Conservation (phyloP, 2,888 invertebrate genomes). For the Pegoplata infirma region DNA sequence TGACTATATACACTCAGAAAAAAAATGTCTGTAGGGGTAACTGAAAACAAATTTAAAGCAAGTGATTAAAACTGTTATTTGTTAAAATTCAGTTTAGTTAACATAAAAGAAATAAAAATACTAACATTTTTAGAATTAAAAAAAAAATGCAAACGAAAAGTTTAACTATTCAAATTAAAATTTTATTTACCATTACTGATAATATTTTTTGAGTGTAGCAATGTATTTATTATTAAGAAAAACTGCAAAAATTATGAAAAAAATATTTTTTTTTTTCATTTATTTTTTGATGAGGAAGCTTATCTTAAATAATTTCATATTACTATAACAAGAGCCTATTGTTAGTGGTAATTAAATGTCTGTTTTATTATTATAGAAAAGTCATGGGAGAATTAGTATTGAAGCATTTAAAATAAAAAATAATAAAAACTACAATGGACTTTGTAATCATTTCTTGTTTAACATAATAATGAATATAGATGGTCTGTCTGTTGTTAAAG, state of each 20-base stretch:
- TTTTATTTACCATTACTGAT: too few relatives aligned
- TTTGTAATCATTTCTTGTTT: conserved; percentile 19
- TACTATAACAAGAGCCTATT: conserved; percentile 42
- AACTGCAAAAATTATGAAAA: neutral
- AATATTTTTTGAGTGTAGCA: too few relatives aligned
- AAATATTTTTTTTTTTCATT: conserved; percentile 10
- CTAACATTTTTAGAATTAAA: too few relatives aligned
- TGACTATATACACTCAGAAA: too few relatives aligned
- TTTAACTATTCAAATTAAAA: too few relatives aligned
- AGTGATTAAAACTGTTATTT: too few relatives aligned
- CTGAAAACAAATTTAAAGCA: too few relatives aligned
- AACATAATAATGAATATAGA: neutral
- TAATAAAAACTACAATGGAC: conserved; percentile 47
- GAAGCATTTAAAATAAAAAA: conserved; percentile 15
- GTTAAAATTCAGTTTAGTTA: too few relatives aligned
- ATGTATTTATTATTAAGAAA: conserved; percentile 54
- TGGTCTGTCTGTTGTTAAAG: neutral
- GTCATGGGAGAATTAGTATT: conserved; percentile 59
- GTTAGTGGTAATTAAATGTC: conserved; percentile 61
- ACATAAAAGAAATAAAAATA: too few relatives aligned
- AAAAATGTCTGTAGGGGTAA: too few relatives aligned
- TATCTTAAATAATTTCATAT: conserved; percentile 51
- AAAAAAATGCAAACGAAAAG: too few relatives aligned
- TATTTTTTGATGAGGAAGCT: conserved; percentile 44
- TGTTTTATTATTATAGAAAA: conserved; percentile 59